These are phyloP conservation scores for Schlechtendalia chinensis DNA, from an alignment of 1,140 invertebrate genomes.

Conservation along the genomic window DNA sequence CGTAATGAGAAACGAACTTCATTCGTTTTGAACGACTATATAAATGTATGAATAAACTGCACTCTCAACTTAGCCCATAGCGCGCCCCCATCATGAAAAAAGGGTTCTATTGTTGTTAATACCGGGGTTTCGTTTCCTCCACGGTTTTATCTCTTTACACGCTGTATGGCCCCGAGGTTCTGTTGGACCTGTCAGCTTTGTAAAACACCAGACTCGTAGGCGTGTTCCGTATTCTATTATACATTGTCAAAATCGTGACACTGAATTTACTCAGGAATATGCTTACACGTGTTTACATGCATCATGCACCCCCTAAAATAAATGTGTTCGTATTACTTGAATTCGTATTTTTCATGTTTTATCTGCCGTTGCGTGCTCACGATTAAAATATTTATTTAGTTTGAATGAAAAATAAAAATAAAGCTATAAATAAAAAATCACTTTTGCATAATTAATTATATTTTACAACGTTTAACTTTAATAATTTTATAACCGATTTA, in stretches of 20 bases:
- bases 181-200: not conserved
- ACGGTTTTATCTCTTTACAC: not conserved
- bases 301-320: not conserved
- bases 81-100: not conserved
- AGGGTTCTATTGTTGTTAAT: not conserved
- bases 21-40: not conserved
- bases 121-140: not conserved
- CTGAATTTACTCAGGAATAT: not conserved
- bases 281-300: not conserved
- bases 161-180: too few relatives aligned
- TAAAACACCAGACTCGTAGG: not conserved
- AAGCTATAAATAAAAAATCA: too few relatives aligned
- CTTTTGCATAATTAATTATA: too few relatives aligned
- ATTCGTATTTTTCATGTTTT: not conserved
- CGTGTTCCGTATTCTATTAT: not conserved
- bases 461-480: too few relatives aligned
- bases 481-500: too few relatives aligned
- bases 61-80: too few relatives aligned
- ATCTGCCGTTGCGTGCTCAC: not conserved
- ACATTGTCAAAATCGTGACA: not conserved
- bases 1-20: not conserved
- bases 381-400: too few relatives aligned
- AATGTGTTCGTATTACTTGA: not conserved
- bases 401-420: too few relatives aligned
- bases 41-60: not conserved